Evolutionary conservation across 1,140 invertebrate species (phyloP).

Genomic region (Neocloeon triangulifer): DNA sequence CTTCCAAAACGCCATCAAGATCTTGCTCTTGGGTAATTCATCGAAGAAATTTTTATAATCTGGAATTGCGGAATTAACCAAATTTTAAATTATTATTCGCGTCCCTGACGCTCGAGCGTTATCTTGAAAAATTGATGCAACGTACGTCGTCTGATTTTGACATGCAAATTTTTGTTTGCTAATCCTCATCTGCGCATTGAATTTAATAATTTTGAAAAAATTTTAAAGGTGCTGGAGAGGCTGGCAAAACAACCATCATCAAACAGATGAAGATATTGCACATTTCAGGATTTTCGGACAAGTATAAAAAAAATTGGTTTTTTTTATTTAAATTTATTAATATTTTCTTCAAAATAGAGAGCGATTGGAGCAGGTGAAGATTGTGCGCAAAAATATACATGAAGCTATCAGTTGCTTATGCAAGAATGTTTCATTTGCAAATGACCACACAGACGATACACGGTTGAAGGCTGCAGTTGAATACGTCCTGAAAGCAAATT

Average conservation of each 20-base stretch:
- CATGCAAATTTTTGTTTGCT: background rate
- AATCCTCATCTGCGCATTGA: too few relatives aligned
- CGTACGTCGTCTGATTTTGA: background rate
- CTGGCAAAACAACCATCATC: slow-evolving; percentile 55
- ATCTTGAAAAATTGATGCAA: slow-evolving; percentile 3
- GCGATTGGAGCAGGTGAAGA: slow-evolving; percentile 28
- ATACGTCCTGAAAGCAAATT: too few relatives aligned
- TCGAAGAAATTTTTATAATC: too few relatives aligned
- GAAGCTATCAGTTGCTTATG: slow-evolving; percentile 26
- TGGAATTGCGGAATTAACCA: too few relatives aligned
- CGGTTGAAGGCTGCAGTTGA: slow-evolving; percentile 9
- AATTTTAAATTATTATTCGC: too few relatives aligned
- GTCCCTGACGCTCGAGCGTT: too few relatives aligned
- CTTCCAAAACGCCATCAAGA: slow-evolving; percentile 28
- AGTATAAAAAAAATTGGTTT: slow-evolving; percentile 26
- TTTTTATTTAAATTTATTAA: slow-evolving; percentile 2
- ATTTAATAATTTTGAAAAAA: too few relatives aligned
- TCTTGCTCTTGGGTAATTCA: slow-evolving; percentile 30
- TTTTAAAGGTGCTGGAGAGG: slow-evolving; percentile 27
- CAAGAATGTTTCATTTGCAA: background rate
- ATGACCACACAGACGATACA: too few relatives aligned
- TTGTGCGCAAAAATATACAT: slow-evolving; percentile 39
- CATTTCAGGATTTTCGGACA: slow-evolving; percentile 38
- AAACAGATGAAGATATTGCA: slow-evolving; percentile 67
- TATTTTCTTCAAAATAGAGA: slow-evolving; percentile 23